Conservation (phyloP, 2,797 vertebrate genomes). For the Echiichthys vipera region DNA sequence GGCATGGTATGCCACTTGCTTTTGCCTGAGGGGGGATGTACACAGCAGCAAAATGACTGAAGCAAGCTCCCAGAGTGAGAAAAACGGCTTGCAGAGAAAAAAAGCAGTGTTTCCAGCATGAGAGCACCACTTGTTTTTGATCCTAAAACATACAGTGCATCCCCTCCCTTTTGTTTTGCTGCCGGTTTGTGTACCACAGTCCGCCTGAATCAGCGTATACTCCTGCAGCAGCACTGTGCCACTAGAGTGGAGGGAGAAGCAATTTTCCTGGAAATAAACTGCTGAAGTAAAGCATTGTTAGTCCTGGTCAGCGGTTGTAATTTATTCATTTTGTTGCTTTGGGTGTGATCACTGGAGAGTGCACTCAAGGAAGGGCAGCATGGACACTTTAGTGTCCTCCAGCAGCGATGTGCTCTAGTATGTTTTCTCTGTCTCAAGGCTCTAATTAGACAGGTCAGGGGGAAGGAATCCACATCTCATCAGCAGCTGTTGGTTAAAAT, state of each 20-base stretch:
- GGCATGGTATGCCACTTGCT: slow-evolving; percentile 47
- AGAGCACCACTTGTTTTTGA: slow-evolving; percentile 35
- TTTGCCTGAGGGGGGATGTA: slow-evolving; percentile 50
- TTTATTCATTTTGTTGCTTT: slow-evolving; percentile 42
- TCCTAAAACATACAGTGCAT: slow-evolving; percentile 43
- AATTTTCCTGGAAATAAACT: slow-evolving; percentile 35
- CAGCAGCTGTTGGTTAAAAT: slow-evolving; percentile 62
- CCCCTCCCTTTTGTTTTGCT: slow-evolving; percentile 29
- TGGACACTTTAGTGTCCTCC: slow-evolving; percentile 37
- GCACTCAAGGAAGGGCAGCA: slow-evolving; percentile 20
- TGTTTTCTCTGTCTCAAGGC: slow-evolving; percentile 43
- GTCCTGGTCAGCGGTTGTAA: slow-evolving; percentile 32
- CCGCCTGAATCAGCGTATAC: slow-evolving; percentile 19
- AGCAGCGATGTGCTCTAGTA: slow-evolving; percentile 38
- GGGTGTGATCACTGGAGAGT: slow-evolving; percentile 17
- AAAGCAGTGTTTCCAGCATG: slow-evolving; percentile 21
- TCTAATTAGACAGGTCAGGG: slow-evolving; percentile 56
- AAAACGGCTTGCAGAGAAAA: slow-evolving; percentile 51
- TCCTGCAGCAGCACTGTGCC: slow-evolving; percentile 9
- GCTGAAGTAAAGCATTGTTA: slow-evolving; percentile 26
- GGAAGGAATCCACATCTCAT: slow-evolving; percentile 52
- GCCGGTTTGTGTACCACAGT: slow-evolving; percentile 27
- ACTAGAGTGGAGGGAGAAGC: slow-evolving; percentile 4
- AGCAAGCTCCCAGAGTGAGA: slow-evolving; percentile 43
- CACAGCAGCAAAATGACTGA: slow-evolving; percentile 49